Base-by-base conservation (phyloP, 1,140 invertebrate species). In the Triops longicaudatus region DNA sequence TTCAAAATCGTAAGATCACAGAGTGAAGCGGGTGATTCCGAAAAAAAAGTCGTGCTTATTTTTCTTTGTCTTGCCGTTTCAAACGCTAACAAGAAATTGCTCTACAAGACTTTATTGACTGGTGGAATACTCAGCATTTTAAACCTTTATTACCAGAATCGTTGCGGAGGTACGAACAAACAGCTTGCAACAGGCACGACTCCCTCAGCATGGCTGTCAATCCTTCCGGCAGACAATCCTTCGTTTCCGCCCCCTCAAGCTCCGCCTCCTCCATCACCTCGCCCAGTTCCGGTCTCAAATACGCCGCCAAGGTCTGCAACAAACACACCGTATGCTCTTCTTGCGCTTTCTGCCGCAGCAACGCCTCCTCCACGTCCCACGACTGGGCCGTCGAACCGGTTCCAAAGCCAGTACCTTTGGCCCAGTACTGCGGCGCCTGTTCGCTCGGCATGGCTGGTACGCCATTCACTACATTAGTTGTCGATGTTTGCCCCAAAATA, bases 351-450 rank as follows among this genome's bases (percentile, higher is more conserved):
- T 97, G 94, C 12, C 93, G 87, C 73, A 94, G 83, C n/a, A 98
- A 83, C 28, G 94, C 94, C 81, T 96, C 93, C 81, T 97, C 95
- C 11, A 97, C 93, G 84, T 98, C 96, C 96, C 96, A 98, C 37
- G 92, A 93, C 81, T 97, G 95, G 76, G 94, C 91, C 1, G 94
- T 98, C 1, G 94, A 96, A 1, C 96, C 96, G 0, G 95, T 97
- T 14, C 96, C 96, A 84, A 97, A 98, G 4, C 96, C 96, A 1
- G 95, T 96, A 9, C 88, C 88, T 79, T 97, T 97, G 0, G 95
- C 96, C 95, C 95, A 98, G 84, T 97, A 97, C 78, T 93, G 86
- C 82, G 96, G 93, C 1, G 90, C 90, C 80, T 94, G 93, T 77
- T 73, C 81, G 77, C 6, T 79, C 79, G 22, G 75, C 63, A 42